Evolutionary conservation across 2,797 vertebrate genomes (phyloP), one percentile per base, ranked within the genome.

Genomic region (Microchirus variegatus): DNA sequence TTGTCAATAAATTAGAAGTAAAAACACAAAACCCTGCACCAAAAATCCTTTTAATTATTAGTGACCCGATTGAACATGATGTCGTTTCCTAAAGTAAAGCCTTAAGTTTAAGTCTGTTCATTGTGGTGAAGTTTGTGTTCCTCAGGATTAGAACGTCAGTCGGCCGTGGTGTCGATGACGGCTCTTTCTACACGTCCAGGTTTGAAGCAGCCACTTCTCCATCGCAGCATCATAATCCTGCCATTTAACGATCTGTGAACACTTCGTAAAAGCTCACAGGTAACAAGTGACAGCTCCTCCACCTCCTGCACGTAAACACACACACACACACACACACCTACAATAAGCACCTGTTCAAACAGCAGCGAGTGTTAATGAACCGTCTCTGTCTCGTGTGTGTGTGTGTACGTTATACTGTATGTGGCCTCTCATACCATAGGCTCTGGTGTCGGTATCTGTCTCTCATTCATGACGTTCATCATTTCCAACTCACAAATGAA

Each of bases 321-420:
- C 61, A 61, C 49, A 65, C 63, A 59, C 40, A 56, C 53, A 31
- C 8, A 31, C 8, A 53, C 72, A 69, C 52, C 61, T 58, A 44
- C 45, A 54, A 48, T 60, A 88, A 78, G 82, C 91, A 92, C 88
- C 91, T 92, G 90, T 93, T 91, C 86, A 92, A 93, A 92, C 87
- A 91, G 68, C 87, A 91, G 68, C 51, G 71, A 87, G 78, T 78
- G 81, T 85, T 89, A 90, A 91, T 89, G 87, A 90, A 74, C 76
- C 60, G 53, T 81, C 61, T 65, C 65, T 74, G 53, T 50, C 7
- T 3, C 52, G n/a, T 68, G 17, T 62, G 50, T 77, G 55, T 47
- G 63, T 56, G 18, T 48, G 6, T 62, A 52, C 69, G 63, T 26
- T 55, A 54, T 69, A n/a, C n/a, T n/a, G n/a, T n/a, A 63, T 75